A percentile compares a stretch with the other conserved stretches of the same genome.
Conservation (phyloP, 2,797 vertebrate genomes). For the Cottoperca gobio region DNA sequence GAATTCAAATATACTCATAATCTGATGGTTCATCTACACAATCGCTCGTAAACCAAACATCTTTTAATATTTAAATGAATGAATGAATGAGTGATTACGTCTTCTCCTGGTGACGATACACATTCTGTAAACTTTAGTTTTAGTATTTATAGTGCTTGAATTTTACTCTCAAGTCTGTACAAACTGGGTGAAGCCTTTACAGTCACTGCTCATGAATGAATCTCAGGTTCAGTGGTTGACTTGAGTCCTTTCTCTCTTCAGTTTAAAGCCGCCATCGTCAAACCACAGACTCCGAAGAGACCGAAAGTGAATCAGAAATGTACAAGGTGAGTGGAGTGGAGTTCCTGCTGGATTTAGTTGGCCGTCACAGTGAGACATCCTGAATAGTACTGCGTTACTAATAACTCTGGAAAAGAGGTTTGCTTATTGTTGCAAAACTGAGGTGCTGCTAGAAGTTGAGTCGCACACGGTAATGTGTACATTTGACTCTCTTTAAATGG, state of each 20-base stretch:
- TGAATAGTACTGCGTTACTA: background rate
- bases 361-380: background rate
- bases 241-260: constrained; percentile 67
- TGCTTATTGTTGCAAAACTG: background rate
- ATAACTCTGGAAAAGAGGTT: background rate
- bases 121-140: too few relatives aligned
- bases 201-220: background rate
- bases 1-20: too few relatives aligned
- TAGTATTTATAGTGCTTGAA: too few relatives aligned
- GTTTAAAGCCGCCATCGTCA: constrained; percentile 91
- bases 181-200: too few relatives aligned
- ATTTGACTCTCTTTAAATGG: background rate
- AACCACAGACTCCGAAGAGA: constrained; percentile 80
- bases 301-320: constrained; percentile 88
- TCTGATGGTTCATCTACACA: too few relatives aligned
- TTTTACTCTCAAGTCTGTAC: too few relatives aligned
- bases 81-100: too few relatives aligned
- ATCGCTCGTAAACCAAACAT: too few relatives aligned
- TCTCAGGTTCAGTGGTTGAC: background rate
- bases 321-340: constrained; percentile 85
- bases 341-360: background rate
- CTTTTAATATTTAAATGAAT: too few relatives aligned
- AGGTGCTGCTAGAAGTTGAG: background rate
- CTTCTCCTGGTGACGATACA: too few relatives aligned
- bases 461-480: background rate